A percentile compares a stretch with the other conserved stretches of the same genome.
phyloP scores from a whole-genome alignment of 2,797 vertebrate species.

The Galago senegalensis region DNA sequence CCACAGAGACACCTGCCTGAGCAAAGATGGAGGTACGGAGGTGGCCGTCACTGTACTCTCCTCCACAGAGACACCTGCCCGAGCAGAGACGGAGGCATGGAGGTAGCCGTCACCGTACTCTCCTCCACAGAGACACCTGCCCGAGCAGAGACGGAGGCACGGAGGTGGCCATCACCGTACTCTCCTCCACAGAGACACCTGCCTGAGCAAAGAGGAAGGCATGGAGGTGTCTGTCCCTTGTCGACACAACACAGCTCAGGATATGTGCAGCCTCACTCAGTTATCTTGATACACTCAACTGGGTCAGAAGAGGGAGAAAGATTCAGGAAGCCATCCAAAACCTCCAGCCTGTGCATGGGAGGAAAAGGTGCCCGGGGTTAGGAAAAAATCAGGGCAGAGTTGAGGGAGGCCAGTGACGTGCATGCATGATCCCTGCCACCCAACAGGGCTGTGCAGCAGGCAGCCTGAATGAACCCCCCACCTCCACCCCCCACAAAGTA shows the following conservation, averaged over 20 bases:
- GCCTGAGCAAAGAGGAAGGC: too few relatives aligned
- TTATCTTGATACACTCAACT: background rate
- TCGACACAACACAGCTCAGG: fast-evolving
- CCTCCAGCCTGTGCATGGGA: background rate
- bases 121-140: too few relatives aligned
- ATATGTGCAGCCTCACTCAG: fast-evolving
- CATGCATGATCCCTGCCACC: background rate
- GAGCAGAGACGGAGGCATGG: too few relatives aligned
- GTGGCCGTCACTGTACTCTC: too few relatives aligned
- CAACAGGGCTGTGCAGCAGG: fast-evolving
- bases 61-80: too few relatives aligned
- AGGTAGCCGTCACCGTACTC: too few relatives aligned
- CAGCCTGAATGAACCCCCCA: background rate
- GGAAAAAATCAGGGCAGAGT: background rate
- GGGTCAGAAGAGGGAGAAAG: background rate
- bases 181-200: too few relatives aligned
- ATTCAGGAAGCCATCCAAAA: fast-evolving
- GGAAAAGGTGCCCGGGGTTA: background rate
- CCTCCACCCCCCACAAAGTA: background rate
- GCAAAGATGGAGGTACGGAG: too few relatives aligned
- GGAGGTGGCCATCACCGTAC: too few relatives aligned
- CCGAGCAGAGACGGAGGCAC: too few relatives aligned
- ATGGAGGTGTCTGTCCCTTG: background rate
- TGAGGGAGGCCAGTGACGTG: fast-evolving
- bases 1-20: background rate